Evolutionary conservation across 2,888 invertebrate species (phyloP).

Genomic region (Drepana falcataria): DNA sequence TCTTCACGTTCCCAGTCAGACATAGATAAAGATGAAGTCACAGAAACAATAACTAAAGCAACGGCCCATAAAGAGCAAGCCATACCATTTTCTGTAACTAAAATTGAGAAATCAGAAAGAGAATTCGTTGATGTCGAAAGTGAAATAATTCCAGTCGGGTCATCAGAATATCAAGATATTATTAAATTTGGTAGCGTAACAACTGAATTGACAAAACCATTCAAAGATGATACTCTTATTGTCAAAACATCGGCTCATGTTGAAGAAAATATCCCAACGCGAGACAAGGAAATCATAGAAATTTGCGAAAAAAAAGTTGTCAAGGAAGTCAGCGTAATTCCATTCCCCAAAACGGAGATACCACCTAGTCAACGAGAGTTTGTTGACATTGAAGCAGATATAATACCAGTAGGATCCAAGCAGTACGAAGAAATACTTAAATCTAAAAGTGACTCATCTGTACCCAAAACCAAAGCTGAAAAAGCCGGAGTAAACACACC

Average conservation of each 20-base stretch:
- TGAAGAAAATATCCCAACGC: conserved; percentile 36
- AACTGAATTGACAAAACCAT: conserved; percentile 49
- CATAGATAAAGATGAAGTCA: conserved; percentile 40
- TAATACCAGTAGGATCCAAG: conserved; percentile 60
- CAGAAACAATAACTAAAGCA: conserved; percentile 41
- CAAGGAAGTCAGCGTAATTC: conserved; percentile 56
- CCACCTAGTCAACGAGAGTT: conserved; percentile 73
- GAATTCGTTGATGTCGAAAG: conserved; percentile 71
- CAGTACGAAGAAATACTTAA: conserved; percentile 74
- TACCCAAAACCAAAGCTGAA: conserved; percentile 69
- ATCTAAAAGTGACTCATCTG: conserved; percentile 71
- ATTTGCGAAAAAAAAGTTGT: conserved; percentile 55
- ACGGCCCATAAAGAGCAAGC: conserved; percentile 40
- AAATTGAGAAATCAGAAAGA: conserved; percentile 56
- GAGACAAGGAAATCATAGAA: conserved; percentile 37
- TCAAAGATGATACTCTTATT: conserved; percentile 37
- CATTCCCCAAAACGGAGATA: conserved; percentile 65
- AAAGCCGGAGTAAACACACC: conserved; percentile 60
- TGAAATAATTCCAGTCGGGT: conserved; percentile 68
- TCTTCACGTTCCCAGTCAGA: conserved; percentile 54
- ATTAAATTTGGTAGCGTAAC: conserved; percentile 53
- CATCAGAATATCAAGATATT: conserved; percentile 66
- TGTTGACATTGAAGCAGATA: conserved; percentile 68
- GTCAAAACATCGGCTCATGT: conserved; percentile 36
- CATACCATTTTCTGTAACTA: conserved; percentile 58